Base-by-base conservation (phyloP, 2,797 vertebrate species). In the Enteromius argenteus region DNA sequence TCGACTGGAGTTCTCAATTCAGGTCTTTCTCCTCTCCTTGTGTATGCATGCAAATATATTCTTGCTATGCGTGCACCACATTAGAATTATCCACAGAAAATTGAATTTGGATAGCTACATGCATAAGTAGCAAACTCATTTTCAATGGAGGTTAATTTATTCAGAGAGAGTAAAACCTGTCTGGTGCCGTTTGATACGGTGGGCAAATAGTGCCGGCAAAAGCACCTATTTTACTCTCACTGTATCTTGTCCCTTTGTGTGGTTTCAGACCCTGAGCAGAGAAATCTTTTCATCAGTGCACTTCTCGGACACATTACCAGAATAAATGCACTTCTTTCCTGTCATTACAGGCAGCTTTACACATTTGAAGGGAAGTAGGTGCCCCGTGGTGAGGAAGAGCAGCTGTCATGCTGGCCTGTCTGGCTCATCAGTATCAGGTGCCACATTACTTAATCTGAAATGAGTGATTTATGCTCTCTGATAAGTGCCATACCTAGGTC, bases 31-130 rank as follows among this genome's bases (percentile, higher is more conserved):
- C 83, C 81, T 69, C 81, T 67, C 83, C 88, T 89, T 76, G 75
- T 75, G 10, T 87, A 82, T 78, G 89, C 84, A 88, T 89, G 91
- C 91, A 92, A 92, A 93, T 90, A 87, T 81, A 79, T 84, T 88
- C 80, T 89, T 78, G 69, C 89, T 90, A 91, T 91, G 86, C 90
- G 87, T 91, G 88, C 89, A 89, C 84, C 86, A 80, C 91, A 91
- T 94, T 92, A 91, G 89, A 90, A 91, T 92, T 91, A 93, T 83
- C 89, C 93, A 93, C 91, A 90, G 88, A 92, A 91, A 94, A 94
- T 93, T 91, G 85, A 94, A 93, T 94, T 91, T 92, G 87, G 88
- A 90, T 90, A 89, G 88, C 90, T 90, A 92, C 93, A 93, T 85
- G 89, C 90, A 90, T 92, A 92, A 92, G 90, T 89, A 91, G 83